These are phyloP conservation scores for Pluvianellus socialis DNA, from an alignment of 2,113 vertebrate genomes.

Conservation along the genomic window DNA sequence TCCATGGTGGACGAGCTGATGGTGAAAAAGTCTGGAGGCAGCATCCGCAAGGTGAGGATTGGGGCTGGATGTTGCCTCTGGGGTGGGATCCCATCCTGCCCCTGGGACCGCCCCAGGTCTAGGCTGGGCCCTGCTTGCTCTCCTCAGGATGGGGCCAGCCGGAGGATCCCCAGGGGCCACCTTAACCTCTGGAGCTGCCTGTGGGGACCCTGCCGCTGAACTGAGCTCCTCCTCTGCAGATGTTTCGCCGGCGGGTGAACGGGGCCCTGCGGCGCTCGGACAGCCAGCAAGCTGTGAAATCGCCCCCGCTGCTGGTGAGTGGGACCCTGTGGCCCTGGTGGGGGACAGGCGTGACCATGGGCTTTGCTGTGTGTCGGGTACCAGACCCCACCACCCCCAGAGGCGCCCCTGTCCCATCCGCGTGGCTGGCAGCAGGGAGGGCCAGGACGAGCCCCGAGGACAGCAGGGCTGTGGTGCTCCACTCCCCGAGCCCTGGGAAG, in stretches of 20 bases:
- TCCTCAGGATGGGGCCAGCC: background rate
- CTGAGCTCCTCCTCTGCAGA: slow-evolving; percentile 66
- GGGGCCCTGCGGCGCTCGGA: slow-evolving; percentile 86
- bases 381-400: background rate
- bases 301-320: slow-evolving; percentile 91
- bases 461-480: background rate
- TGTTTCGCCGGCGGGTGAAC: slow-evolving; percentile 86
- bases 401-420: background rate
- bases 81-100: background rate
- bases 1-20: slow-evolving; percentile 99
- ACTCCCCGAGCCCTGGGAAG: background rate
- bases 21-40: slow-evolving; percentile 98
- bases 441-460: background rate
- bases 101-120: background rate
- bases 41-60: slow-evolving; percentile 90
- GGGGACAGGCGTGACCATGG: accelerated
- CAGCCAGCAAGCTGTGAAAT: slow-evolving; percentile 95
- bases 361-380: accelerated
- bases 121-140: background rate
- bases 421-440: background rate
- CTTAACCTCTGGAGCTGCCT: background rate
- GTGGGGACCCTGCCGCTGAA: background rate
- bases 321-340: accelerated
- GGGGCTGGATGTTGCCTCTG: background rate
- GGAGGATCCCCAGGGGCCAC: background rate